Evolutionary conservation across 2,797 vertebrate genomes (phyloP), one percentile per base, ranked within the genome.

Genomic region (Gymnocypris eckloni): DNA sequence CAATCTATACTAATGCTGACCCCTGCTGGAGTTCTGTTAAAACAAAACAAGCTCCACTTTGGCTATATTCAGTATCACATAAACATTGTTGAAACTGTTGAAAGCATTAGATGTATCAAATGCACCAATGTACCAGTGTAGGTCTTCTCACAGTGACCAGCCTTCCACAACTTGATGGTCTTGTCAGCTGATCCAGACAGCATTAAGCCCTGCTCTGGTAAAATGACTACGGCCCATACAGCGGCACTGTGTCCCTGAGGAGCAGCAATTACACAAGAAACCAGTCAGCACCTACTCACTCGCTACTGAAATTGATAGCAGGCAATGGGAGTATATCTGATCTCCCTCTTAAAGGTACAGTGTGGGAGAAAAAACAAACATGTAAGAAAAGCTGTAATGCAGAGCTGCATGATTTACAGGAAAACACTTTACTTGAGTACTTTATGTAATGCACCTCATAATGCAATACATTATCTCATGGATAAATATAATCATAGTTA

Each of bases 121-220:
- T 22, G 12, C 22, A 4, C 37, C 18, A 66, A 20, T 6, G 33
- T 71, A 84, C 84, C 84, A 15, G 84, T 80, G 69, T 94, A 99
- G 0, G 97, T 98, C 88, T 90, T 96, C 93, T 99, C 98, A 92
- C 97, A 99, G 89, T 96, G 95, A 18, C 98, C 98, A 20, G 97
- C 98, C 89, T 98, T 99, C 98, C 98, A 99, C 33, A 99, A 94
- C 91, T 96, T 99, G 90, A 99, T 97, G 81, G 97, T 97, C 92
- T 97, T 99, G 93, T 99, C 98, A 88, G 98, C 98, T 85, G 98
- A 99, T 91, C 97, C 98, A 48, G 97, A 97, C 90, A 99, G 94
- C 98, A 99, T 99, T 71, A 99, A 95, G 76, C 98, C 98, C 88
- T 99, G 97, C 87, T 99, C 98, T 52, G 98, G 97, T 88, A 99